Conservation (phyloP, 2,888 invertebrate species). For the Mesorhabditis belari region DNA sequence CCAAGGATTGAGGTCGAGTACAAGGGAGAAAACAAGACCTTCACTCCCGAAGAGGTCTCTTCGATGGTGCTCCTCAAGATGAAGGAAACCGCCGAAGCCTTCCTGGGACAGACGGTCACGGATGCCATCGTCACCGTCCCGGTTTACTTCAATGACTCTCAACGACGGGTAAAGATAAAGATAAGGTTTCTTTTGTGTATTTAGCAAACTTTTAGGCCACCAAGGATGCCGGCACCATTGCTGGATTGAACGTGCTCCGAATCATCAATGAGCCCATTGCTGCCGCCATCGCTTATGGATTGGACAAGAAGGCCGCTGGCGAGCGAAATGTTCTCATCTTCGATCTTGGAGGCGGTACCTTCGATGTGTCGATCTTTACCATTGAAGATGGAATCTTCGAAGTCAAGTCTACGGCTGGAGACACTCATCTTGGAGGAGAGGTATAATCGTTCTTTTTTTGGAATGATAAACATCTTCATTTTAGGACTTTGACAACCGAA, state of each 20-base stretch:
- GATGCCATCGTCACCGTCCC: too few relatives aligned
- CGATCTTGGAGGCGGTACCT: slow-evolving; percentile 75
- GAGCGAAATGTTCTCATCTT: slow-evolving; percentile 61
- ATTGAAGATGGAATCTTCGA: slow-evolving; percentile 91
- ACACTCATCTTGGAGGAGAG: slow-evolving; percentile 66
- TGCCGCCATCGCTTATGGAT: slow-evolving; percentile 76
- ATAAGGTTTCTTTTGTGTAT: too few relatives aligned
- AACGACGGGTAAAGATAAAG: slow-evolving; percentile 76
- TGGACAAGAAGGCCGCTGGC: slow-evolving; percentile 53
- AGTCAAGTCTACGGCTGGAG: slow-evolving; percentile 82
- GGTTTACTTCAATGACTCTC: too few relatives aligned
- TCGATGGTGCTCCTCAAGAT: slow-evolving; percentile 44
- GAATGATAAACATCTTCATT: slow-evolving; percentile 32
- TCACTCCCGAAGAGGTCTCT: slow-evolving; percentile 53
- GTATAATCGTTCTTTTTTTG: too few relatives aligned
- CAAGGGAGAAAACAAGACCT: slow-evolving; percentile 76
- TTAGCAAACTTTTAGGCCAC: slow-evolving; percentile 50
- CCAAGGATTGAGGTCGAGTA: slow-evolving; percentile 68
- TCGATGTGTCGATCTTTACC: slow-evolving; percentile 87
- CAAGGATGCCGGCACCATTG: slow-evolving; percentile 9
- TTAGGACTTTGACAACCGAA: slow-evolving; percentile 61
- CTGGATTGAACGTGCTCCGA: slow-evolving; percentile 8
- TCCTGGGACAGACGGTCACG: slow-evolving; percentile 69
- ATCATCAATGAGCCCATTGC: slow-evolving; percentile 54
- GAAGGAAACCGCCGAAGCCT: slow-evolving; percentile 57